Percentiles rank a stretch among this genome's conserved stretches.
Conservation (phyloP, 2,888 invertebrate species). For the Bellardia pandia region DNA sequence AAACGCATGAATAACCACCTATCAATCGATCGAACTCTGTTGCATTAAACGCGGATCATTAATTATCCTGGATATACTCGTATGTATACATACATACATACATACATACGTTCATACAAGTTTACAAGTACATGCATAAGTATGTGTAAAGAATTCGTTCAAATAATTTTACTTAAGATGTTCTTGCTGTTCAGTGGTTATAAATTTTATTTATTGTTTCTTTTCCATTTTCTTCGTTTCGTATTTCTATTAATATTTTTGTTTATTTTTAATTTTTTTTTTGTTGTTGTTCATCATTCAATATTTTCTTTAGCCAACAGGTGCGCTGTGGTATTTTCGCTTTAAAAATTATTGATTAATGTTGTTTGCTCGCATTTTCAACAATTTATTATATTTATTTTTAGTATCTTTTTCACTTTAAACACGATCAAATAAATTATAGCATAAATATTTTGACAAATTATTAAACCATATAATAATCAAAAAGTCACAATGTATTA, state of each 20-base stretch:
- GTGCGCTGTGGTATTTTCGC: slow-evolving; percentile 46
- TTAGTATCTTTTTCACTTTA: slow-evolving; percentile 37
- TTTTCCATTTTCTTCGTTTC: slow-evolving; percentile 2
- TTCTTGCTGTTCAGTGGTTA: slow-evolving; percentile 52
- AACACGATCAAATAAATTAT: slow-evolving; percentile 36
- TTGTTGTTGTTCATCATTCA: slow-evolving; percentile 20
- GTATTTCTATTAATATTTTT: slow-evolving; percentile 12
- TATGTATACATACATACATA: slow-evolving; percentile 70
- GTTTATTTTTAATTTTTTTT: neutral
- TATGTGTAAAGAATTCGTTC: slow-evolving; percentile 38
- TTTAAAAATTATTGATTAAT: slow-evolving; percentile 51
- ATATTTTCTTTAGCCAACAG: slow-evolving; percentile 58
- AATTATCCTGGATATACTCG: slow-evolving; percentile 77
- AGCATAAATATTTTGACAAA: slow-evolving; percentile 36
- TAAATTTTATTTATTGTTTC: slow-evolving; percentile 50
- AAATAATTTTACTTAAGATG: slow-evolving; percentile 52
- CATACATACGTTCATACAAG: neutral
- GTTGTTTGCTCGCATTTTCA: slow-evolving; percentile 45
- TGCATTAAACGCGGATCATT: slow-evolving; percentile 81
- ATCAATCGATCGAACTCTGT: slow-evolving; percentile 74
- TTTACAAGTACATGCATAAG: slow-evolving; percentile 50
- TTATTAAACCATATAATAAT: slow-evolving; percentile 39
- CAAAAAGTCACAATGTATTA: neutral
- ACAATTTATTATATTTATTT: slow-evolving; percentile 50
- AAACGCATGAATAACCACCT: slow-evolving; percentile 45